These are phyloP conservation scores for Stegodyphus mimosarum DNA, from an alignment of 1,140 invertebrate species.

Conservation along the genomic window DNA sequence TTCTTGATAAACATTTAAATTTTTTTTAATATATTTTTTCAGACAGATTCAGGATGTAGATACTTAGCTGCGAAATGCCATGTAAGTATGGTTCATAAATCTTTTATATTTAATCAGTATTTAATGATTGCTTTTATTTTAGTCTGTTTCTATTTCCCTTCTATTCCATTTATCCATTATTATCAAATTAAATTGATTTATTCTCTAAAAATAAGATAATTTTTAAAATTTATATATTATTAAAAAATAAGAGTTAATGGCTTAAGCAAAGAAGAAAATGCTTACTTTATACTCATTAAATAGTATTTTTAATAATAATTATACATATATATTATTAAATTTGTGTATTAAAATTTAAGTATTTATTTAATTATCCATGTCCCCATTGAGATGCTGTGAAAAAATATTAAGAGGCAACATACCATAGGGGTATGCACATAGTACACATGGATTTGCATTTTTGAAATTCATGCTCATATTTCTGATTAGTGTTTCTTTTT, in stretches of 20 bases:
- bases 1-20: no score
- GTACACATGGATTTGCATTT: no score
- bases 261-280: not conserved
- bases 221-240: not conserved
- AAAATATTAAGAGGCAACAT: no score
- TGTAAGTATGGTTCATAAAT: conserved; percentile 66
- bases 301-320: not conserved
- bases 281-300: not conserved
- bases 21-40: conserved; percentile 1
- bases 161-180: no score
- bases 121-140: no score
- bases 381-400: no score
- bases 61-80: conserved; percentile 81
- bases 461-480: no score
- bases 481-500: no score
- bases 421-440: no score
- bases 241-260: not conserved
- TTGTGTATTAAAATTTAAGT: conserved; percentile 14
- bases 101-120: not conserved
- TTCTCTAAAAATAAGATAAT: not conserved
- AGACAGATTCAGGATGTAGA: conserved; percentile 77
- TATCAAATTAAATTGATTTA: not conserved
- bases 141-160: no score
- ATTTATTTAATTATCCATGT: not conserved
- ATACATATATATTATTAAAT: not conserved